Evolutionary conservation across 35 echinoderm and acorn worm species (phyloP).

Genomic region (Acanthaster planci): DNA sequence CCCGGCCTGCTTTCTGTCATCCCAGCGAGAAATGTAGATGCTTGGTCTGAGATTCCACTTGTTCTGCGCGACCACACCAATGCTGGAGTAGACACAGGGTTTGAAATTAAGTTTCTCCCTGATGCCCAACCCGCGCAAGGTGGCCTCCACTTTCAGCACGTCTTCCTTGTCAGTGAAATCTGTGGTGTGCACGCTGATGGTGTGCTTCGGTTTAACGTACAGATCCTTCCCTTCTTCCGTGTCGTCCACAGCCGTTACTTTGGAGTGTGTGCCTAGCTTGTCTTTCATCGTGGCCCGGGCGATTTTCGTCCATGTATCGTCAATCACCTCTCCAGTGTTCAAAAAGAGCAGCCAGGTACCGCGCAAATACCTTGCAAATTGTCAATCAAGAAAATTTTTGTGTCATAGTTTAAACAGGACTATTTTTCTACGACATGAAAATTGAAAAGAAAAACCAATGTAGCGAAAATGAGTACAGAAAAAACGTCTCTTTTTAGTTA

Average conservation of each 20-base stretch:
- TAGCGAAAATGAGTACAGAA: background rate
- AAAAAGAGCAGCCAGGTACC: constrained; percentile 29
- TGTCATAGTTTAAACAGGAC: too few species aligned
- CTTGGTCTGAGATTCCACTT: constrained; percentile 28
- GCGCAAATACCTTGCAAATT: background rate
- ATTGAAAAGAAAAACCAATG: background rate
- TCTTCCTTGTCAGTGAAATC: constrained; percentile 31
- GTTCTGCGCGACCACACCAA: constrained; percentile 19
- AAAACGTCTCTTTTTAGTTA: background rate
- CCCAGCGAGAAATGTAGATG: constrained; percentile 17
- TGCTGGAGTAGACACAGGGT: constrained; percentile 10
- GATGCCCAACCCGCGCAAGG: background rate
- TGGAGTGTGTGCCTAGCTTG: background rate
- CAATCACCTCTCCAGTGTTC: background rate
- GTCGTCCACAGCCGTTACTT: constrained; percentile 14
- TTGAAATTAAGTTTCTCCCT: constrained; percentile 6
- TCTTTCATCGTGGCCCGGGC: constrained; percentile 19
- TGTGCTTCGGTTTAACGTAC: background rate
- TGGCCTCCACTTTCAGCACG: constrained; percentile 11
- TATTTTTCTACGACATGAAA: background rate
- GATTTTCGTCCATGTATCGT: constrained; percentile 23
- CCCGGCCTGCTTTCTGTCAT: background rate
- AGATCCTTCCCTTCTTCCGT: background rate
- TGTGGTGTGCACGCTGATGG: constrained; percentile 35
- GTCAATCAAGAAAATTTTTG: background rate